Percentiles rank a stretch among this genome's conserved stretches.
Evolutionary conservation across 1,140 invertebrate species (phyloP).

Genomic region (Macrosteles quadrilineatus): DNA sequence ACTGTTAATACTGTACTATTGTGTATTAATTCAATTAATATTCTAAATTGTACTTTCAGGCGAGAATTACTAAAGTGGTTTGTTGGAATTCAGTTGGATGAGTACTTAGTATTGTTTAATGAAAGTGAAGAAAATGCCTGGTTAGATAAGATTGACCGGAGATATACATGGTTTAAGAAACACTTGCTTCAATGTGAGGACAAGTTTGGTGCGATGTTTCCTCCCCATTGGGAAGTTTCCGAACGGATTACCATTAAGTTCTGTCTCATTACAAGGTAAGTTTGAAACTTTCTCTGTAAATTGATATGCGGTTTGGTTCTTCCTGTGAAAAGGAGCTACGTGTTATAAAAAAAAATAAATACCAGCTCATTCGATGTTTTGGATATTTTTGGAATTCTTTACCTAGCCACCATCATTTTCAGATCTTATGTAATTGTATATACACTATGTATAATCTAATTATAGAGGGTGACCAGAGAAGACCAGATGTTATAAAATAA

Average conservation of each 20-base stretch:
- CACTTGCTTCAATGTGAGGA: constrained; percentile 97
- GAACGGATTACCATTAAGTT: constrained; percentile 93
- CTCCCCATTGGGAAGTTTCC: constrained; percentile 91
- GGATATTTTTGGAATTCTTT: no score
- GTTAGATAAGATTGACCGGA: constrained; percentile 93
- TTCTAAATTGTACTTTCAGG: no score
- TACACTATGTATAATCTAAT: no score
- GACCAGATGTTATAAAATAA: no score
- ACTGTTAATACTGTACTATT: no score
- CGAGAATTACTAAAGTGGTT: constrained; percentile 90
- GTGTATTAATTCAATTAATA: no score
- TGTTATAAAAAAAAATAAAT: background rate
- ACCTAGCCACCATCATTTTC: no score
- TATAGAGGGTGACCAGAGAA: no score
- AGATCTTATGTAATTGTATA: no score
- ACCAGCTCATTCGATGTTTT: background rate
- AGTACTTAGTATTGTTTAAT: constrained; percentile 93
- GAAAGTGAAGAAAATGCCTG: constrained; percentile 95
- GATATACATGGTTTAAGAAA: constrained; percentile 96
- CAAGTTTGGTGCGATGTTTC: constrained; percentile 87
- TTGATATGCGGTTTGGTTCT: no score
- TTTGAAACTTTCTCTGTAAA: constrained; percentile 51
- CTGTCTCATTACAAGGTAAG: constrained; percentile 71
- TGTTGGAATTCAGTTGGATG: constrained; percentile 81
- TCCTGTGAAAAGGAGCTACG: background rate